Percentiles rank a stretch among this genome's conserved stretches.
Evolutionary conservation across 2,888 invertebrate species (phyloP).

Genomic region (Eumerus sabulonum): DNA sequence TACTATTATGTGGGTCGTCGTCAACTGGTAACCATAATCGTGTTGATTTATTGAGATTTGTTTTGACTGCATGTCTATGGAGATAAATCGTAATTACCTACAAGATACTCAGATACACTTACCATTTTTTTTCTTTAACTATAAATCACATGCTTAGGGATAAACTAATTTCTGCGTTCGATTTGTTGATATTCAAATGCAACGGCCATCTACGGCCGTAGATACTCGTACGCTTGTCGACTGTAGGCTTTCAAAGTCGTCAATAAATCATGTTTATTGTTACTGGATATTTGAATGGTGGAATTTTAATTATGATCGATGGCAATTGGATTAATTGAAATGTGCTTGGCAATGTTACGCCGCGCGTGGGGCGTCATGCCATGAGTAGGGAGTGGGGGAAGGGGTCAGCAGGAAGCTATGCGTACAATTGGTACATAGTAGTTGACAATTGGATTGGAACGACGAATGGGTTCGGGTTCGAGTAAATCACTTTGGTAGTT

Average conservation of each 20-base stretch:
- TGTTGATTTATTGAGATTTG: conserved; percentile 66
- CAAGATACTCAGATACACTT: conserved; percentile 34
- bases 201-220: not conserved
- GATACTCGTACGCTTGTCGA: not conserved
- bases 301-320: conserved; percentile 69
- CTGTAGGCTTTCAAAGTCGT: conserved; percentile 2
- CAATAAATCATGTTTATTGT: conserved; percentile 64
- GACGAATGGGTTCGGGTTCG: too few species aligned
- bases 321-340: conserved; percentile 68
- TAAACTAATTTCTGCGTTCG: conserved; percentile 57
- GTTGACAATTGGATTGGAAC: too few species aligned
- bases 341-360: too few species aligned
- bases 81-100: conserved; percentile 68
- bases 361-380: too few species aligned
- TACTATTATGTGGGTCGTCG: conserved; percentile 49
- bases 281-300: conserved; percentile 52
- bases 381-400: too few species aligned
- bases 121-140: too few species aligned
- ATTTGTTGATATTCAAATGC: conserved; percentile 40
- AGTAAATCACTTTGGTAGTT: too few species aligned
- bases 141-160: not conserved
- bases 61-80: conserved; percentile 63
- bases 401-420: too few species aligned
- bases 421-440: too few species aligned
- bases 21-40: conserved; percentile 39